Evolutionary conservation across 1,140 invertebrate genomes (phyloP).

Genomic region (Spodoptera frugiperda): DNA sequence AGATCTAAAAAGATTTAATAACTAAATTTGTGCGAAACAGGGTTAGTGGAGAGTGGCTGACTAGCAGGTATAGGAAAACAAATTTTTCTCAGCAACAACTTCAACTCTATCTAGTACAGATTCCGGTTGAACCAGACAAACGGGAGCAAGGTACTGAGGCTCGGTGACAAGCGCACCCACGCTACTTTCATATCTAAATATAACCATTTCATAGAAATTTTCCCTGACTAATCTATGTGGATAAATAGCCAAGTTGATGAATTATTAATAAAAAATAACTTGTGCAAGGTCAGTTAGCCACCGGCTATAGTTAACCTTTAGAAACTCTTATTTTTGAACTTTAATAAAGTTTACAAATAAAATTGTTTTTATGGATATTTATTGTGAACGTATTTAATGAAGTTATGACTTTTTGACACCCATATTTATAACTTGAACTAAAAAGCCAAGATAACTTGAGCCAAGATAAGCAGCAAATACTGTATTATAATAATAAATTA

Average conservation of each 20-base stretch:
- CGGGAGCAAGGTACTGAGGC: constrained; percentile 2
- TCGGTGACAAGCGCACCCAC: not conserved
- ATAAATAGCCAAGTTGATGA: not conserved
- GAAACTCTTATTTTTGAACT: not conserved
- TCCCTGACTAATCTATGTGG: not conserved
- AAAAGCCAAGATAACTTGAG: no score
- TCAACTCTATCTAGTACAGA: constrained; percentile 12
- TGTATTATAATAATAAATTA: no score
- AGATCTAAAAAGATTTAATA: no score
- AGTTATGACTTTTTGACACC: no score
- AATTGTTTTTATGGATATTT: no score
- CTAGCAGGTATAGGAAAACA: no score
- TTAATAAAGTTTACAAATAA: no score
- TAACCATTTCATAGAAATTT: constrained; percentile 16
- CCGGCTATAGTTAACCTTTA: constrained; percentile 3
- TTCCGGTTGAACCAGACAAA: constrained; percentile 29
- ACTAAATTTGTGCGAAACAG: no score
- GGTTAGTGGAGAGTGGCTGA: no score
- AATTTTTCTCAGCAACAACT: not conserved
- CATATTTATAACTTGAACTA: no score
- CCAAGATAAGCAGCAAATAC: no score
- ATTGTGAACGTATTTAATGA: no score
- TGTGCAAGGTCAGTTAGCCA: constrained; percentile 5
- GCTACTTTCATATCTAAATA: constrained; percentile 36
- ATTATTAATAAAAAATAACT: constrained; percentile 20